phyloP scores from a whole-genome alignment of 2,113 vertebrate genomes.

The Scopus umbretta region DNA sequence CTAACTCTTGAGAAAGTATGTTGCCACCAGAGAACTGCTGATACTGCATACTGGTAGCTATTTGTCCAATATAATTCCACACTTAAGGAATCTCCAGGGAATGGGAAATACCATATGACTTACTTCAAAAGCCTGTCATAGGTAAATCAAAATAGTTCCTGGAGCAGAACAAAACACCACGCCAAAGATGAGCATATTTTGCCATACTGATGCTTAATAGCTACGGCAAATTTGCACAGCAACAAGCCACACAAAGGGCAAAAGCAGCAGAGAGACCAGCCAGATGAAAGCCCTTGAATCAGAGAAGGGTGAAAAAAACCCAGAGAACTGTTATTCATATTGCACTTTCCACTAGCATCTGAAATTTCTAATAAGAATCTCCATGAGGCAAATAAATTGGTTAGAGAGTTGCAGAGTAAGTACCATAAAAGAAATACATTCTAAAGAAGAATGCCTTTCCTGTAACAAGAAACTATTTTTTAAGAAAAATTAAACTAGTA shows the following conservation, averaged over 20 bases:
- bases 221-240: conserved; percentile 71
- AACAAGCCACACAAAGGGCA: conserved; percentile 76
- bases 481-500: not conserved
- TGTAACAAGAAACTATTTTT: not conserved
- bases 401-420: not conserved
- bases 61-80: not conserved
- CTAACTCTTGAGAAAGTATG: not conserved
- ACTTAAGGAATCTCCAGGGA: not conserved
- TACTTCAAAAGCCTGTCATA: conserved; percentile 79
- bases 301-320: not conserved
- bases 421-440: not conserved
- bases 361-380: not conserved
- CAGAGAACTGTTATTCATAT: not conserved
- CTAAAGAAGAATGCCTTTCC: not conserved
- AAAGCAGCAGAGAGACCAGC: conserved; percentile 77
- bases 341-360: not conserved
- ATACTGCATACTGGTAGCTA: not conserved
- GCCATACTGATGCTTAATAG: conserved; percentile 66
- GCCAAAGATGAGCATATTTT: conserved; percentile 76
- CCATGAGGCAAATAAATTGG: not conserved
- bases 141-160: conserved; percentile 75
- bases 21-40: not conserved
- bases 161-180: conserved; percentile 76
- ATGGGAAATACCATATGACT: not conserved
- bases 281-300: conserved; percentile 74